phyloP scores from a whole-genome alignment of 1,140 invertebrate genomes.

The Monochamus saltuarius region DNA sequence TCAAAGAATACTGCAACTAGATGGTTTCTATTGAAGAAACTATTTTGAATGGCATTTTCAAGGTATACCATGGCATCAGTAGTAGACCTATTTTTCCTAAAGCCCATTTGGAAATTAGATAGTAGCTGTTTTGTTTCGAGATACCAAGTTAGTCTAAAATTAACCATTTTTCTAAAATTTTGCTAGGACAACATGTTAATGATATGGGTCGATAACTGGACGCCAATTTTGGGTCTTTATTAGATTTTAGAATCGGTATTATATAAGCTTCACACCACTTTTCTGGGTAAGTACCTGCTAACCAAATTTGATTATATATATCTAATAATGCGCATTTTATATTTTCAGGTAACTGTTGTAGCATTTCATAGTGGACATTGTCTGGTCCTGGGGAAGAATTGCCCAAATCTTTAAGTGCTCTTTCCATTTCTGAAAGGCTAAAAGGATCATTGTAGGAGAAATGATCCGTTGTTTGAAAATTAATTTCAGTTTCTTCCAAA shows the following conservation, averaged over 20 bases:
- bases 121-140: conserved; percentile 19
- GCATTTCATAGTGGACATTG: too few relatives aligned
- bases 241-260: conserved; percentile 17
- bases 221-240: background rate
- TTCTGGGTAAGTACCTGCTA: background rate
- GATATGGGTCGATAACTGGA: conserved; percentile 18
- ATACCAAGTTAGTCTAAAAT: conserved; percentile 13
- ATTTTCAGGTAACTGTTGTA: too few relatives aligned
- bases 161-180: conserved; percentile 24
- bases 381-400: too few relatives aligned
- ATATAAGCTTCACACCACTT: conserved; percentile 13
- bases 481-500: too few relatives aligned
- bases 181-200: conserved; percentile 16
- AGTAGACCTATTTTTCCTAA: conserved; percentile 18
- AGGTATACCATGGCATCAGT: conserved; percentile 13
- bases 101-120: conserved; percentile 3
- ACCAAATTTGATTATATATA: conserved; percentile 6
- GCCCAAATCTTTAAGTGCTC: too few relatives aligned
- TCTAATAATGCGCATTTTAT: too few relatives aligned
- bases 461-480: too few relatives aligned
- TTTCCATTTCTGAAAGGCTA: too few relatives aligned
- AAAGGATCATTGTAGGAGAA: too few relatives aligned
- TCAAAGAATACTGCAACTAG: conserved; percentile 25
- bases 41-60: conserved; percentile 21
- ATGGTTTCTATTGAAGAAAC: conserved; percentile 11